phyloP scores from a whole-genome alignment of 1,140 invertebrate genomes.

The Calephelis virginiensis region DNA sequence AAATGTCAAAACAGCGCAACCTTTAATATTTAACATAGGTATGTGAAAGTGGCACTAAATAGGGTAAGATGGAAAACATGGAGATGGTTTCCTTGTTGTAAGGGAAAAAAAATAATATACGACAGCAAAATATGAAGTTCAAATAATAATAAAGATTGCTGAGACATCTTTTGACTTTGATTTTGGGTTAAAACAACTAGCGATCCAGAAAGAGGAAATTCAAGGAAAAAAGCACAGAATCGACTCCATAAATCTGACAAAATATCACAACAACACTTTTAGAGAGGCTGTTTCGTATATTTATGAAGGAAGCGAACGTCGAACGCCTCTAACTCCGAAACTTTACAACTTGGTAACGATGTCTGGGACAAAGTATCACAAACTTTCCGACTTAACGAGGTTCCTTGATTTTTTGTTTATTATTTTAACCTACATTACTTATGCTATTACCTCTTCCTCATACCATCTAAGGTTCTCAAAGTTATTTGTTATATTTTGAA shows the following conservation, averaged over 20 bases:
- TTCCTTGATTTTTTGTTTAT: background rate
- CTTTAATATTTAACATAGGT: no score
- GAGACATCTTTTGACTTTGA: no score
- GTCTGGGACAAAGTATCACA: conserved; percentile 5
- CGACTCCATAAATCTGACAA: conserved; percentile 10
- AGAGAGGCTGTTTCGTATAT: conserved; percentile 11
- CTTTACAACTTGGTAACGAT: conserved; percentile 8
- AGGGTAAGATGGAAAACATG: no score
- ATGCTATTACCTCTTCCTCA: background rate
- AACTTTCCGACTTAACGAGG: conserved; percentile 6
- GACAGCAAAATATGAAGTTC: no score
- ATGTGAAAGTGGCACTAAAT: no score
- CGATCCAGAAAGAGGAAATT: background rate
- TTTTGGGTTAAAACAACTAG: background rate
- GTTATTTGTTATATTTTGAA: no score
- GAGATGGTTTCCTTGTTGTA: no score
- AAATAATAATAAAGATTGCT: no score
- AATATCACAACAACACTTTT: conserved; percentile 11
- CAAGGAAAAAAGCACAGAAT: background rate
- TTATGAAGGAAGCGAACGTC: conserved; percentile 12
- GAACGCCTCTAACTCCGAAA: conserved; percentile 11
- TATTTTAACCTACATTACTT: conserved; percentile 3
- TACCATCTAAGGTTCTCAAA: no score
- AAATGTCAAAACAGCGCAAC: no score
- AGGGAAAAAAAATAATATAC: no score